phyloP scores from a whole-genome alignment of 2,888 invertebrate species.

The Amorpha juglandis region DNA sequence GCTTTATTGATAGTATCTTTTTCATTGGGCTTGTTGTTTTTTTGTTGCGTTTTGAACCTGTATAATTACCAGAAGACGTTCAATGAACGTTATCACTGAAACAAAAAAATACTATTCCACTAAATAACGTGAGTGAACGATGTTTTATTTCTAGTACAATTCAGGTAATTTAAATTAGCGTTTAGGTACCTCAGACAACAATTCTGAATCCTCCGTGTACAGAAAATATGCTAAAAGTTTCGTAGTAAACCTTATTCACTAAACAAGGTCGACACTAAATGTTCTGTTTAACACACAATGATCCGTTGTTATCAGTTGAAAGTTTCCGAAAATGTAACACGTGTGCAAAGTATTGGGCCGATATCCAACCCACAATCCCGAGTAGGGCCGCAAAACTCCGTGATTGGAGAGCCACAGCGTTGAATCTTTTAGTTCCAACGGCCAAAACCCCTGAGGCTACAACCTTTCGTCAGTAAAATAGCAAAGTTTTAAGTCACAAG shows the following conservation, averaged over 20 bases:
- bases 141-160: no score
- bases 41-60: no score
- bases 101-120: no score
- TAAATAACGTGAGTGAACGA: no score
- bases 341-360: conserved; percentile 12
- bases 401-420: conserved; percentile 44
- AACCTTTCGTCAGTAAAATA: conserved; percentile 48
- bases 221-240: neutral
- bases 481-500: conserved; percentile 47
- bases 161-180: no score
- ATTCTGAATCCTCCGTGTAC: no score
- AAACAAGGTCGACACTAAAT: neutral
- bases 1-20: no score
- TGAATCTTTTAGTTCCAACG: conserved; percentile 49
- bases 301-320: neutral
- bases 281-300: neutral
- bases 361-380: neutral
- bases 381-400: conserved; percentile 38
- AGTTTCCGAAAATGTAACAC: conserved; percentile 13
- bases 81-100: no score
- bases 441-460: conserved; percentile 43
- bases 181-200: no score
- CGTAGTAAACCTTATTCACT: neutral
- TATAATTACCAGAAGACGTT: no score
- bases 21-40: no score